A percentile compares a stretch with the other conserved stretches of the same genome.
Evolutionary conservation across 2,113 vertebrate genomes (phyloP).

Genomic region (Cettia cetti): DNA sequence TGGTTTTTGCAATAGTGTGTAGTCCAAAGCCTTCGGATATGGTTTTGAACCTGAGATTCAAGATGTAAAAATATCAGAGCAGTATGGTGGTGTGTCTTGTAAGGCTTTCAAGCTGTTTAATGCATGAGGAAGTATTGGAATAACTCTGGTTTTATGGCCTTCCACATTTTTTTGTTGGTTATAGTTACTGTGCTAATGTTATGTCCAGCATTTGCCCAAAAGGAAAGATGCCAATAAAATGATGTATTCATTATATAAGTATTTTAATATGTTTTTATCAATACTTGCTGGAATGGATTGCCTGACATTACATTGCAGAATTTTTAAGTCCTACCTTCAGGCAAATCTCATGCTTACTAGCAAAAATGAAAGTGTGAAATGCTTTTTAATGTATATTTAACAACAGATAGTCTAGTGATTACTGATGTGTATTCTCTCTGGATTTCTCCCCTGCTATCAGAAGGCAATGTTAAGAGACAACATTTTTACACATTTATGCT

Average conservation of each 20-base stretch:
- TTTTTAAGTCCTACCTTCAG: slow-evolving; percentile 94
- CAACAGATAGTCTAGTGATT: slow-evolving; percentile 92
- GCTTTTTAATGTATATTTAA: slow-evolving; percentile 99
- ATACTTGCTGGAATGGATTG: slow-evolving; percentile 66
- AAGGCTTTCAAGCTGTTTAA: slow-evolving; percentile 5
- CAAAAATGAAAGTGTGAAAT: slow-evolving; percentile 97
- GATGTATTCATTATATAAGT: slow-evolving; percentile 68
- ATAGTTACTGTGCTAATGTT: background rate
- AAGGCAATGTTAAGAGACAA: slow-evolving; percentile 72
- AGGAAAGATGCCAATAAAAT: slow-evolving; percentile 55
- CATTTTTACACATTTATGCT: slow-evolving; percentile 90
- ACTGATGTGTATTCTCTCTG: slow-evolving; percentile 92
- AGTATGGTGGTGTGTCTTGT: background rate
- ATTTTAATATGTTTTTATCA: slow-evolving; percentile 71
- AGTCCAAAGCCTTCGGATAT: background rate
- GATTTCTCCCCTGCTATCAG: slow-evolving; percentile 71
- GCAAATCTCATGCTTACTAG: slow-evolving; percentile 89
- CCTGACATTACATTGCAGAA: slow-evolving; percentile 85
- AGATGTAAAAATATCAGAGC: background rate
- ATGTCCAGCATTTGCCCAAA: slow-evolving; percentile 25
- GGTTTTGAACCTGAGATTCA: background rate
- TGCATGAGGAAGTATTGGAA: background rate
- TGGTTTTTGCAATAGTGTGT: background rate
- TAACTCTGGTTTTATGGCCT: background rate
- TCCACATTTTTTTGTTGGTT: background rate